Evolutionary conservation across 2,797 vertebrate genomes (phyloP).

Genomic region (Geotrypetes seraphini): DNA sequence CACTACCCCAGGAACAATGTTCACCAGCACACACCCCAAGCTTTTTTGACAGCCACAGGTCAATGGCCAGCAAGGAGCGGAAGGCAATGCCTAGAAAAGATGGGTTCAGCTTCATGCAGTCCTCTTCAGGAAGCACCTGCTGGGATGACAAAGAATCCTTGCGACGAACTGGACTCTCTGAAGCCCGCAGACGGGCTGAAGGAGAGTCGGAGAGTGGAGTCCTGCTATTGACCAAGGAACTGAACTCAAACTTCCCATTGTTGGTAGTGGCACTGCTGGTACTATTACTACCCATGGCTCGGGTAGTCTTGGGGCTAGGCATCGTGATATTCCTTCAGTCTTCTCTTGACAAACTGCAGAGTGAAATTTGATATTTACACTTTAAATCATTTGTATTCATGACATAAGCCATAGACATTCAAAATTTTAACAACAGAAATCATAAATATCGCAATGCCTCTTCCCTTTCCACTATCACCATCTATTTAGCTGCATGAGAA

Average conservation of each 20-base stretch:
- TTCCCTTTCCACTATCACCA: too few relatives aligned
- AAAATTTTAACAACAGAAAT: too few relatives aligned
- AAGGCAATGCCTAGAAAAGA: conserved; percentile 78
- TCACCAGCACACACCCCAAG: conserved; percentile 86
- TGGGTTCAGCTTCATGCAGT: conserved; percentile 83
- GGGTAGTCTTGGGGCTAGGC: conserved; percentile 2
- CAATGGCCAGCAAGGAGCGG: conserved; percentile 82
- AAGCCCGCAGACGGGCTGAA: conserved; percentile 59
- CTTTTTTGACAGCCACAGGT: conserved; percentile 89
- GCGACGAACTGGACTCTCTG: conserved; percentile 70
- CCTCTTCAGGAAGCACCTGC: conserved; percentile 62
- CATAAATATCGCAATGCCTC: too few relatives aligned
- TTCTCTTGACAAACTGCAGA: too few relatives aligned
- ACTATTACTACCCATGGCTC: conserved; percentile 38
- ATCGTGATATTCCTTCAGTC: too few relatives aligned
- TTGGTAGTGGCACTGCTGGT: conserved; percentile 27
- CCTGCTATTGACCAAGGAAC: conserved; percentile 57
- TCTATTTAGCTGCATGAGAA: too few relatives aligned
- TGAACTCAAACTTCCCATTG: conserved; percentile 65
- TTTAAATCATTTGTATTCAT: too few relatives aligned
- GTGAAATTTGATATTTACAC: too few relatives aligned
- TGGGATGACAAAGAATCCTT: conserved; percentile 64
- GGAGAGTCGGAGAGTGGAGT: conserved; percentile 53
- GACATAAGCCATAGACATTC: too few relatives aligned
- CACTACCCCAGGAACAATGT: conserved; percentile 81